phyloP scores from a whole-genome alignment of 2,113 vertebrate genomes.

The Hemicordylus capensis region DNA sequence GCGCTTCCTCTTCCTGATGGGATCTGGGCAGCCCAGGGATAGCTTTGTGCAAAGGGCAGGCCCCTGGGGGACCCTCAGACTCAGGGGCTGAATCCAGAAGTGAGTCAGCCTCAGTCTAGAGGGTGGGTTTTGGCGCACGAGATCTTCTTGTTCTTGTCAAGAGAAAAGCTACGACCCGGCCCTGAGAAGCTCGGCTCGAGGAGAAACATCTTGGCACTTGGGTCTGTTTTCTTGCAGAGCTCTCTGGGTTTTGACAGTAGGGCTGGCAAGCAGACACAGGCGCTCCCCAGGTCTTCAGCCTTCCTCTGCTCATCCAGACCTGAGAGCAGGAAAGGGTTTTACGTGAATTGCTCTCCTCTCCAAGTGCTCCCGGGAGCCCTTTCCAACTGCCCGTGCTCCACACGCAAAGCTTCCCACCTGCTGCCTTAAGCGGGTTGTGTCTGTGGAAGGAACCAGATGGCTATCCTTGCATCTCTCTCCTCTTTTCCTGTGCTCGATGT shows the following conservation, averaged over 20 bases:
- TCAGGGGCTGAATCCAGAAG: background rate
- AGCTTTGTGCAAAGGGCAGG: accelerated
- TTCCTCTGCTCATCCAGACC: background rate
- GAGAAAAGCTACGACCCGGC: accelerated
- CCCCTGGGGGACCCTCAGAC: accelerated
- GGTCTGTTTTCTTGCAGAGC: background rate
- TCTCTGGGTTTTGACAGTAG: conserved; percentile 26
- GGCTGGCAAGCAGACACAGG: background rate
- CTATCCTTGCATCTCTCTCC: accelerated
- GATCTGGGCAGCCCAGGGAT: background rate
- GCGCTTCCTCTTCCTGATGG: background rate
- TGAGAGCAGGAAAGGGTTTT: background rate
- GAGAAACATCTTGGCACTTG: background rate
- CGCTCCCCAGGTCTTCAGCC: background rate
- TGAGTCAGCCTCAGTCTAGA: background rate
- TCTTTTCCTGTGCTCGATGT: accelerated
- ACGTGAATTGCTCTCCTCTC: background rate
- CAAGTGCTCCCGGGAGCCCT: background rate
- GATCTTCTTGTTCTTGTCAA: background rate
- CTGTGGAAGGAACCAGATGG: background rate
- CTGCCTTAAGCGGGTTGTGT: background rate
- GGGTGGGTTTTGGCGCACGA: background rate
- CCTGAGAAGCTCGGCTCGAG: background rate
- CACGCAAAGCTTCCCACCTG: accelerated
- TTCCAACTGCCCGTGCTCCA: background rate